These are phyloP conservation scores for Periophthalmus modestus DNA, from an alignment of 2,113 vertebrate species.

Conservation along the genomic window DNA sequence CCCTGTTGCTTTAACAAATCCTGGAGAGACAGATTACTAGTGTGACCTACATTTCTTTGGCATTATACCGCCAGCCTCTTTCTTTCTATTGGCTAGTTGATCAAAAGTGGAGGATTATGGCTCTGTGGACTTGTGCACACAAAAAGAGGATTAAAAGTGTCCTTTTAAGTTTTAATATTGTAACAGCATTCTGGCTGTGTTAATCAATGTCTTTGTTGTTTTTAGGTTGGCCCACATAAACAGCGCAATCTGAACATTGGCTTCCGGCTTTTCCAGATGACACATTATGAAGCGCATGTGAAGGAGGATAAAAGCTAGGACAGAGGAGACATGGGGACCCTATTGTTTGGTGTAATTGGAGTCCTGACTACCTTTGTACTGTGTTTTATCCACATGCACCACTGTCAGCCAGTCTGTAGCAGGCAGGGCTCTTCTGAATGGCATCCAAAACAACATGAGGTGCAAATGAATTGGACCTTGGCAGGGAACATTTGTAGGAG, in stretches of 20 bases:
- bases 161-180: not conserved
- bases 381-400: slow-evolving; percentile 21
- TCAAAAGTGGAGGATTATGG: slow-evolving; percentile 6
- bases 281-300: slow-evolving; percentile 1
- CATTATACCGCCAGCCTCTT: slow-evolving; percentile 8
- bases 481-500: slow-evolving; percentile 73
- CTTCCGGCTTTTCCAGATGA: slow-evolving; percentile 29
- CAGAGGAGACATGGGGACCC: slow-evolving; percentile 41
- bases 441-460: slow-evolving; percentile 56
- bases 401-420: slow-evolving; percentile 68
- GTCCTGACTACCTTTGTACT: slow-evolving; percentile 41
- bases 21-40: slow-evolving; percentile 8
- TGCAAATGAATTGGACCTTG: slow-evolving; percentile 77
- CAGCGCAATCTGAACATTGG: not conserved
- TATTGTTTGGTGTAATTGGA: slow-evolving; percentile 30
- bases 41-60: slow-evolving; percentile 14
- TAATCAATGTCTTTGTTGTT: slow-evolving; percentile 22
- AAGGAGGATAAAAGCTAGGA: slow-evolving; percentile 12
- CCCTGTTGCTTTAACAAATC: slow-evolving; percentile 11
- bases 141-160: not conserved
- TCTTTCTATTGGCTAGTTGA: slow-evolving; percentile 12
- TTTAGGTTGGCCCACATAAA: slow-evolving; percentile 32
- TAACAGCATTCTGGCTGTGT: not conserved
- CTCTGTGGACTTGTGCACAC: not conserved
- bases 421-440: slow-evolving; percentile 70